Evolutionary conservation across 1,140 invertebrate species (phyloP).

Genomic region (Anastatus disparis): DNA sequence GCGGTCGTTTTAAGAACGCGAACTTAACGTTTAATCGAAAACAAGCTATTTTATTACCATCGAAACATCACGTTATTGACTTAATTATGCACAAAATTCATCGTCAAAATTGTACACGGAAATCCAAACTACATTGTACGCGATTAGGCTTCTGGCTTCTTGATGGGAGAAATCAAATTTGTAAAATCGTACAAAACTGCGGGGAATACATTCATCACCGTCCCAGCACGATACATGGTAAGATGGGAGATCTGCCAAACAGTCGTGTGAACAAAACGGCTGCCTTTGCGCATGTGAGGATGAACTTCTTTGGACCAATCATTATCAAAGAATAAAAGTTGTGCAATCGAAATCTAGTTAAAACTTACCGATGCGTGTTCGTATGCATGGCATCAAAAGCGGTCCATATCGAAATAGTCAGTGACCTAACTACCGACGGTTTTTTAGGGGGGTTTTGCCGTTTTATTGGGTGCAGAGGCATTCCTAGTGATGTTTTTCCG

Average conservation of each 20-base stretch:
- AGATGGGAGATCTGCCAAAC: background rate
- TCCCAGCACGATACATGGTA: background rate
- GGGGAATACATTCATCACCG: background rate
- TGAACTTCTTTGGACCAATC: too few relatives aligned
- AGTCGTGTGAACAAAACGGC: background rate
- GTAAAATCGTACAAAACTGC: background rate
- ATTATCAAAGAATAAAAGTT: too few relatives aligned
- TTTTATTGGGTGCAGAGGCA: background rate
- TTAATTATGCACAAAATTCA: background rate
- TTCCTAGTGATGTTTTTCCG: conserved; percentile 44
- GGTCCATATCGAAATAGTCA: too few relatives aligned
- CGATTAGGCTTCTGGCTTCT: background rate
- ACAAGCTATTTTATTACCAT: too few relatives aligned
- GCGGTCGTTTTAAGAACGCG: too few relatives aligned
- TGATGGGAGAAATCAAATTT: background rate
- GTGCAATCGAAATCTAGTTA: background rate
- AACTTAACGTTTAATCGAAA: background rate
- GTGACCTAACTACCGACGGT: too few relatives aligned
- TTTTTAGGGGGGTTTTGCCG: background rate
- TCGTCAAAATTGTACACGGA: background rate
- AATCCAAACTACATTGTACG: background rate
- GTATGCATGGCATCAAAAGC: too few relatives aligned
- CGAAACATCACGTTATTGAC: too few relatives aligned
- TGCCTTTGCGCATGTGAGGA: too few relatives aligned
- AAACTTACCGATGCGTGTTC: too few relatives aligned